Percentiles rank a stretch among this genome's conserved stretches.
phyloP scores from a whole-genome alignment of 2,888 invertebrate species.

The Tenthredo amoena region DNA sequence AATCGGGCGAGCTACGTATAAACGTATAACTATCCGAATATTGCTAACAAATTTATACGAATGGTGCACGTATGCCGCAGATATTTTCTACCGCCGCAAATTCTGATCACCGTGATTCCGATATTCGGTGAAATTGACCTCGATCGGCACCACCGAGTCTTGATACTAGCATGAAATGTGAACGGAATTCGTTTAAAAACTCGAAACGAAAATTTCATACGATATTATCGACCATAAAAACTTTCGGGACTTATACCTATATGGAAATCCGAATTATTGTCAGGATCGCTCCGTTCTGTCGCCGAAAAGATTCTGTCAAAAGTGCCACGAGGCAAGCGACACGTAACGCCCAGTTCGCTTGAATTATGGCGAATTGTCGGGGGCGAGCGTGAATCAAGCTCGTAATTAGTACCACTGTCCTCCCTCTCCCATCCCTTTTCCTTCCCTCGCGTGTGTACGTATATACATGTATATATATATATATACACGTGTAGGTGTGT shows the following conservation, averaged over 20 bases:
- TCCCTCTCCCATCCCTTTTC: conserved; percentile 45
- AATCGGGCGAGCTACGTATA: not conserved
- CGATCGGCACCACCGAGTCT: not conserved
- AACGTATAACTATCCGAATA: not conserved
- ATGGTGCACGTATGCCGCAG: not conserved
- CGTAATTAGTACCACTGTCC: conserved; percentile 75
- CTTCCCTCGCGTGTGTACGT: conserved; percentile 1
- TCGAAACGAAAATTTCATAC: not conserved
- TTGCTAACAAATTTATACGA: conserved; percentile 41
- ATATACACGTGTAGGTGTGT: conserved; percentile 52
- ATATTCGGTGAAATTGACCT: not conserved
- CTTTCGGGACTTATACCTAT: not conserved
- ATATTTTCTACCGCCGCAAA: conserved; percentile 33
- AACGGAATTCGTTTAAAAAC: not conserved
- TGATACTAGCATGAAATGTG: not conserved
- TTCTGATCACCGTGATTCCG: conserved; percentile 26
- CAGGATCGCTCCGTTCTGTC: not conserved
- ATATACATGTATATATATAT: conserved; percentile 6
- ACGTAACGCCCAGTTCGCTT: not conserved
- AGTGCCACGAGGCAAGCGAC: not conserved
- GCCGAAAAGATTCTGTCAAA: not conserved
- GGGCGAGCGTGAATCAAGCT: conserved; percentile 72
- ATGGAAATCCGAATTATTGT: not conserved
- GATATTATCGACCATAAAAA: not conserved
- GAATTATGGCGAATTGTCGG: conserved; percentile 68